A percentile compares a stretch with the other conserved stretches of the same genome.
Conservation (phyloP, 2,888 invertebrate species). For the Resseliella maxima region DNA sequence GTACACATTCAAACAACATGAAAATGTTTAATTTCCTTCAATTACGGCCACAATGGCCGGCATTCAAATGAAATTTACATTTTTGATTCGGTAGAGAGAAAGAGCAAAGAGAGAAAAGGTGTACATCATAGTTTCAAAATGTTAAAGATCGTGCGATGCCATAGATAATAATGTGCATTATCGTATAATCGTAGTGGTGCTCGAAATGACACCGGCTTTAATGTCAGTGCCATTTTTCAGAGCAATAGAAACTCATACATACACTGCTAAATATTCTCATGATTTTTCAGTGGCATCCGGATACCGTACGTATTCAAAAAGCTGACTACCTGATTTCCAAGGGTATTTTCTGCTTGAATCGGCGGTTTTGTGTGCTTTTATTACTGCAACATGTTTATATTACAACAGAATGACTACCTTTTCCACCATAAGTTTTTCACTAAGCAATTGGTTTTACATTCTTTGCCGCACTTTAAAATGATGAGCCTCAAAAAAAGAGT, state of each 20-base stretch:
- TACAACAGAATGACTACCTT: background rate
- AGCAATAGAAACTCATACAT: background rate
- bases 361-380: background rate
- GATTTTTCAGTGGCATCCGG: background rate
- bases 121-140: background rate
- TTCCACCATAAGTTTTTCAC: slow-evolving; percentile 15
- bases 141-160: slow-evolving; percentile 43
- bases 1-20: background rate
- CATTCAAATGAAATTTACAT: slow-evolving; percentile 4
- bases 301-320: background rate
- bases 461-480: background rate
- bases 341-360: background rate
- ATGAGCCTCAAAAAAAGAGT: background rate
- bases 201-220: slow-evolving; percentile 12
- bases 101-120: background rate
- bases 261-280: background rate
- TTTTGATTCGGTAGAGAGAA: background rate
- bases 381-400: background rate
- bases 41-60: slow-evolving; percentile 23
- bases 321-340: background rate
- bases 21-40: slow-evolving; percentile 36
- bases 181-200: slow-evolving; percentile 1
- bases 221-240: background rate
- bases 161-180: slow-evolving; percentile 42
- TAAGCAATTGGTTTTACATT: background rate